These are phyloP conservation scores for Pseudomyrmex cubaensis DNA, from an alignment of 1,140 invertebrate species.

Conservation along the genomic window DNA sequence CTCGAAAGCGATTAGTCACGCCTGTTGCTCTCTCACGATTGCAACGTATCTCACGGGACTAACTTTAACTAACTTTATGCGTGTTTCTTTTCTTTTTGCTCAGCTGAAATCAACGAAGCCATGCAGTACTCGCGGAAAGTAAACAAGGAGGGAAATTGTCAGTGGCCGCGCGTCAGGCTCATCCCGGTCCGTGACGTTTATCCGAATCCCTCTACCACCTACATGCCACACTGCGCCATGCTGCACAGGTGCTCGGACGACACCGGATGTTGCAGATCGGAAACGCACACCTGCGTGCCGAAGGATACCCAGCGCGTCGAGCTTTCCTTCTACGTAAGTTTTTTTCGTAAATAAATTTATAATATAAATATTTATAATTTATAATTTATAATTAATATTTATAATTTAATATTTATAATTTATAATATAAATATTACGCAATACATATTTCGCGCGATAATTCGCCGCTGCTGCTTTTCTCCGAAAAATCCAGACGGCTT, in stretches of 20 bases:
- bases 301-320: constrained; percentile 88
- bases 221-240: constrained; percentile 90
- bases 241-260: constrained; percentile 91
- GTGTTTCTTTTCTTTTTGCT: neutral
- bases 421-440: too few relatives aligned
- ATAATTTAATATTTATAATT: too few relatives aligned
- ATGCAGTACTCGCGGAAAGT: constrained; percentile 86
- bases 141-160: constrained; percentile 87
- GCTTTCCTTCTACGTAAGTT: constrained; percentile 91
- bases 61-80: neutral
- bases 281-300: constrained; percentile 88
- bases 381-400: too few relatives aligned
- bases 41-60: neutral
- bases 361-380: too few relatives aligned
- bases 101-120: constrained; percentile 83
- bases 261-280: constrained; percentile 90
- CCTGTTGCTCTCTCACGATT: neutral
- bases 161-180: constrained; percentile 87
- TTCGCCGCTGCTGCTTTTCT: neutral
- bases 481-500: too few relatives aligned
- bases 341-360: neutral
- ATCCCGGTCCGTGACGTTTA: constrained; percentile 88
- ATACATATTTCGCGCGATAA: too few relatives aligned
- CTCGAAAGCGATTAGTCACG: constrained; percentile 15
- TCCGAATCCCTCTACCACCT: constrained; percentile 89